A percentile compares a stretch with the other conserved stretches of the same genome.
phyloP scores from a whole-genome alignment of 2,113 vertebrate species.

The Alethe diademata region DNA sequence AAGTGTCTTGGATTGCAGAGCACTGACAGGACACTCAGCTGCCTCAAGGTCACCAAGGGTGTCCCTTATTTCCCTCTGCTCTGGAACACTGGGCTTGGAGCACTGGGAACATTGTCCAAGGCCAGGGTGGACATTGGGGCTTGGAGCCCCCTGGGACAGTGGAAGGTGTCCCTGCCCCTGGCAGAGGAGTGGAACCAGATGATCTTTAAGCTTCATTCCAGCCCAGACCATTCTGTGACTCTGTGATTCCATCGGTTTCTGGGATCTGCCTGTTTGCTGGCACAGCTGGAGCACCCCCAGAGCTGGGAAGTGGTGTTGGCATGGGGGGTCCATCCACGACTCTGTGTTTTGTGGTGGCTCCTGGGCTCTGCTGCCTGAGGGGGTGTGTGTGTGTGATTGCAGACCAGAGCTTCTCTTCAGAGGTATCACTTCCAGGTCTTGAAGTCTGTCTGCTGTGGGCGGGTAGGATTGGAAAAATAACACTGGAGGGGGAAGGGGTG shows the following conservation, averaged over 20 bases:
- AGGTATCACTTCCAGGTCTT: not conserved
- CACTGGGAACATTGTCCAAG: not conserved
- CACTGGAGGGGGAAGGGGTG: not conserved
- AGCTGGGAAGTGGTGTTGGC: not conserved
- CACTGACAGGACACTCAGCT: not conserved
- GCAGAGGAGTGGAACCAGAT: not conserved
- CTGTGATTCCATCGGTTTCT: not conserved
- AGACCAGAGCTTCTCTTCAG: not conserved
- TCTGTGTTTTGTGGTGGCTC: not conserved
- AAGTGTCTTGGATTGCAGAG: not conserved
- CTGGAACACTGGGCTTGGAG: not conserved
- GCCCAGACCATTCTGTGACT: not conserved
- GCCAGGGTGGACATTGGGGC: accelerated
- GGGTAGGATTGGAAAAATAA: not conserved
- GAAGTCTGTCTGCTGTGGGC: not conserved
- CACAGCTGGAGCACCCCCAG: not conserved
- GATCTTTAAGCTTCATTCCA: not conserved
- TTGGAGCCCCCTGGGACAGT: accelerated
- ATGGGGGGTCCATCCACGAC: accelerated
- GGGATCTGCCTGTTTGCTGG: not conserved
- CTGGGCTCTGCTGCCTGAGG: not conserved
- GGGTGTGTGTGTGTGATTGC: not conserved
- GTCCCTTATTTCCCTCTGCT: not conserved
- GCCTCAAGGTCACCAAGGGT: not conserved
- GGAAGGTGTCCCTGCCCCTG: not conserved